Conservation (phyloP, 2,797 vertebrate species). For the Rhabdophis nuchalis region DNA sequence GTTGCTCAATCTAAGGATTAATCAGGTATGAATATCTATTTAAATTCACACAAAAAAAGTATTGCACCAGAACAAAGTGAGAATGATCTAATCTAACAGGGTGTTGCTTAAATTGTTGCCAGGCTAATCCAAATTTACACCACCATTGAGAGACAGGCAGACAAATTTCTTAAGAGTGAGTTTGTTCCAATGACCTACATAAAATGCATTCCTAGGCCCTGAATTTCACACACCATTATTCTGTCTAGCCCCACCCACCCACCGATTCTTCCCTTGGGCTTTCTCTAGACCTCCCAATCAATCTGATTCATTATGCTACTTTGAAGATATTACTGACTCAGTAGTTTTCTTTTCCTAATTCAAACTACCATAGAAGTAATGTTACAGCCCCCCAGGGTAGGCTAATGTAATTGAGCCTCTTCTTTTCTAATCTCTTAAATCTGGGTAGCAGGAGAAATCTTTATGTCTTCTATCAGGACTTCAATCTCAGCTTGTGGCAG, state of each 20-base stretch:
- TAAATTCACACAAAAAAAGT: neutral
- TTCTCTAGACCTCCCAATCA: constrained; percentile 22
- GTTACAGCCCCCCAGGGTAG: neutral
- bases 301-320: constrained; percentile 21
- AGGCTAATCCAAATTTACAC: neutral
- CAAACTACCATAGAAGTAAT: constrained; percentile 7
- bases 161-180: neutral
- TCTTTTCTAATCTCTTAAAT: neutral
- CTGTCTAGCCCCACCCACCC: neutral
- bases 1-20: neutral
- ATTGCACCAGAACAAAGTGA: neutral
- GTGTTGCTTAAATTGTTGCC: neutral
- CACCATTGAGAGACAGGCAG: neutral
- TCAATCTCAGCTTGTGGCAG: neutral
- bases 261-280: neutral
- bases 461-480: neutral
- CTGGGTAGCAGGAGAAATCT: neutral
- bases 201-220: neutral
- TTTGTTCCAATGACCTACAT: neutral
- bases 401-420: neutral
- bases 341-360: neutral
- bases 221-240: constrained; percentile 22
- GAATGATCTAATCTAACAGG: neutral
- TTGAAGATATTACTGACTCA: neutral
- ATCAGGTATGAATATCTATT: neutral